Evolutionary conservation across 2,113 vertebrate genomes (phyloP).

Genomic region (Uria lomvia): DNA sequence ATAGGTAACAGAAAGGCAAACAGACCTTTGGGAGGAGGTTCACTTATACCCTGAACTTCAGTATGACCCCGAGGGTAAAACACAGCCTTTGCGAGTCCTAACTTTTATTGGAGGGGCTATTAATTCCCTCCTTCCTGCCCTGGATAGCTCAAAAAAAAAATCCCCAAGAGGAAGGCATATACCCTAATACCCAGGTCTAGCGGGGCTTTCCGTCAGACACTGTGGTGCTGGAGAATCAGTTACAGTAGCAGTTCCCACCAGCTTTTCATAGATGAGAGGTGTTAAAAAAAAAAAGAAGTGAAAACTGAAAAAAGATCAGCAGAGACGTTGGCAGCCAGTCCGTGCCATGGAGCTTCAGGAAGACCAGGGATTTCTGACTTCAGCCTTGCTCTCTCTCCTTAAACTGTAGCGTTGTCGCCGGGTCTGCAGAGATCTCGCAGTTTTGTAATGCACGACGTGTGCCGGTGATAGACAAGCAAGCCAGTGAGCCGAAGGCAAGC

Average conservation of each 20-base stretch:
- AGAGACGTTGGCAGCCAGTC: not conserved
- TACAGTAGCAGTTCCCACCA: not conserved
- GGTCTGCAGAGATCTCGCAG: not conserved
- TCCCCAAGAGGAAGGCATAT: not conserved
- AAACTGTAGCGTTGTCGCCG: not conserved
- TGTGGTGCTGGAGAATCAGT: not conserved
- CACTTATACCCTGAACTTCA: not conserved
- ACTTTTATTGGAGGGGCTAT: not conserved
- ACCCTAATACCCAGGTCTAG: not conserved
- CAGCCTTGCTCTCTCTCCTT: not conserved
- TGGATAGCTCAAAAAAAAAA: not conserved
- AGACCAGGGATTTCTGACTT: not conserved
- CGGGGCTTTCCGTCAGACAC: not conserved
- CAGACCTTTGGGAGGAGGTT: conserved; percentile 4
- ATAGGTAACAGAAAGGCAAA: conserved; percentile 31
- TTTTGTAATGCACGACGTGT: conserved; percentile 3
- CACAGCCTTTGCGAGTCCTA: not conserved
- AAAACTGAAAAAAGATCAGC: not conserved
- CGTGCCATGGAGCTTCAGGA: not conserved
- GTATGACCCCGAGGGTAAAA: not conserved
- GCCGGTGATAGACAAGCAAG: conserved; percentile 21
- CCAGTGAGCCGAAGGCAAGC: not conserved
- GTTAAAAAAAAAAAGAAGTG: not conserved
- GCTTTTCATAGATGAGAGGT: not conserved
- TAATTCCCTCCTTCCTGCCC: not conserved